A percentile compares a stretch with the other conserved stretches of the same genome.
phyloP scores from a whole-genome alignment of 1,140 invertebrate species.

The Hyles vespertilio region DNA sequence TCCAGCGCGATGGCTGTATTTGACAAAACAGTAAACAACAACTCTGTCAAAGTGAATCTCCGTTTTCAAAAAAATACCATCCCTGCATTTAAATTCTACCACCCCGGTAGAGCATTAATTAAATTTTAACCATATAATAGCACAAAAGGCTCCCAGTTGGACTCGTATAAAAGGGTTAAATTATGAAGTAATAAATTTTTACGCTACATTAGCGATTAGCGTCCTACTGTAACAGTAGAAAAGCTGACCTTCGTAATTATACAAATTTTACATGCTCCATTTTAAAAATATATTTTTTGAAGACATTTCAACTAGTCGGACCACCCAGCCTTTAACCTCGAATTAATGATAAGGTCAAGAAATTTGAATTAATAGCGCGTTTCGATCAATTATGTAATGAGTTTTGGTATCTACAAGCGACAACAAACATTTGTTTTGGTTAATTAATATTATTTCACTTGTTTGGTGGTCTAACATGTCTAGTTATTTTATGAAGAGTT shows the following conservation, averaged over 20 bases:
- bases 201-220: slow-evolving; percentile 37
- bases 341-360: slow-evolving; percentile 31
- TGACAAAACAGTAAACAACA: no score
- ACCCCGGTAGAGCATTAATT: no score
- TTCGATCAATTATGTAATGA: slow-evolving; percentile 41
- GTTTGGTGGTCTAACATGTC: slow-evolving; percentile 20
- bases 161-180: slow-evolving; percentile 7
- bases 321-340: slow-evolving; percentile 38
- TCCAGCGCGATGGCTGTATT: no score
- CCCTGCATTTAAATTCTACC: no score
- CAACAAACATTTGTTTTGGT: slow-evolving; percentile 24
- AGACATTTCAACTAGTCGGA: slow-evolving; percentile 27
- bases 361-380: slow-evolving; percentile 50
- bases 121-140: no score
- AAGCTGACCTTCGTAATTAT: slow-evolving; percentile 29
- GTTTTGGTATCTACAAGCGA: slow-evolving; percentile 23
- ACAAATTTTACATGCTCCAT: slow-evolving; percentile 40
- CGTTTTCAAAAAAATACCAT: neutral
- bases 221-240: slow-evolving; percentile 40
- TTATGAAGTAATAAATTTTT: slow-evolving; percentile 45
- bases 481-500: neutral
- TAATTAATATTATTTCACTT: slow-evolving; percentile 14
- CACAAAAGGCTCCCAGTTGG: neutral
- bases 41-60: no score
- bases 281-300: slow-evolving; percentile 16